Evolutionary conservation across 2,113 vertebrate genomes (phyloP).

Genomic region (Saccopteryx bilineata): DNA sequence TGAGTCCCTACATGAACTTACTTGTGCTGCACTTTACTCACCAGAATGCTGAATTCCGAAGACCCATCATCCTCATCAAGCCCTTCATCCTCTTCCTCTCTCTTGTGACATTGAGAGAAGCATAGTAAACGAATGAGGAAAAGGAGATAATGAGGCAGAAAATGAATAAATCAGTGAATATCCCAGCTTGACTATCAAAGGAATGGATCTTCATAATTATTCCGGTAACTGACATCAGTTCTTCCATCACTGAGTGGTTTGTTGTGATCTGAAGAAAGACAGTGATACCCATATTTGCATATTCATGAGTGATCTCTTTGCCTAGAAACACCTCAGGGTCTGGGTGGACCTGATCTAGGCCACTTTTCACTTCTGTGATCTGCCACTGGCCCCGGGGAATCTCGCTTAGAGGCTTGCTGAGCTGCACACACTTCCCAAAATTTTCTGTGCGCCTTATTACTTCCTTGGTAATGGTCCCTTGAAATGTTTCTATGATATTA

Average conservation of each 20-base stretch:
- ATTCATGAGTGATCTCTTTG: not conserved
- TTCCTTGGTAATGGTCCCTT: not conserved
- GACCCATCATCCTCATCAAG: conserved; percentile 94
- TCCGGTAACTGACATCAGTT: conserved; percentile 81
- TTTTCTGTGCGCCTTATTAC: not conserved
- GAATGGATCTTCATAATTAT: conserved; percentile 72
- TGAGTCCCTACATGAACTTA: not conserved
- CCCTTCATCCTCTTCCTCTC: conserved; percentile 90
- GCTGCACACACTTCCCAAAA: not conserved
- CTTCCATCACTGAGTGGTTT: conserved; percentile 85
- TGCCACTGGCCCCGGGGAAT: accelerated
- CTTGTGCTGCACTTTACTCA: conserved; percentile 78
- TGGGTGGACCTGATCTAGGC: not conserved
- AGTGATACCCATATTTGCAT: not conserved
- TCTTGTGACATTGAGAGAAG: conserved; percentile 69
- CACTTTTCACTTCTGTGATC: not conserved
- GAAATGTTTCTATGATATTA: not conserved
- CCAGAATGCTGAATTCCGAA: conserved; percentile 94
- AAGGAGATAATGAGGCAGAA: conserved; percentile 59
- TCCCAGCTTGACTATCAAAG: not conserved
- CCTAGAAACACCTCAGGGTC: too few species aligned
- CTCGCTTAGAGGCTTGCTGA: not conserved
- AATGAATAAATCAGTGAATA: conserved; percentile 29
- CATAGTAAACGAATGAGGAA: conserved; percentile 78
- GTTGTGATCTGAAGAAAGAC: conserved; percentile 76